These are phyloP conservation scores for Crambe crambe DNA, from an alignment of 37 sponge, comb jelly and placozoan species.

Conservation along the genomic window DNA sequence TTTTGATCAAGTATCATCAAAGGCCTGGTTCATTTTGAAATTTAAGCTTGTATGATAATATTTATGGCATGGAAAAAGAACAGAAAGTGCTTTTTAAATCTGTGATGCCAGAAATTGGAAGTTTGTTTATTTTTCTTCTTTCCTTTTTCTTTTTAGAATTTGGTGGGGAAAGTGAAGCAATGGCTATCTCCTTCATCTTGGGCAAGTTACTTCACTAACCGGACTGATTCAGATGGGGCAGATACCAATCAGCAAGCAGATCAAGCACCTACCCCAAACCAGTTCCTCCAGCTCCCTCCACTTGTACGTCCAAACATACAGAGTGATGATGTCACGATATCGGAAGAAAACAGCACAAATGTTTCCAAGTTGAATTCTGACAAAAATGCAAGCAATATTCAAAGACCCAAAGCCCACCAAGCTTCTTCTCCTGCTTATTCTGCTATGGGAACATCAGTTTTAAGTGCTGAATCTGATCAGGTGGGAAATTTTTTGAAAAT, in stretches of 20 bases:
- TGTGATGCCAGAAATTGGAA: too few species aligned
- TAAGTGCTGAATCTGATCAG: too few species aligned
- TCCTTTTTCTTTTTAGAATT: constrained; percentile 22
- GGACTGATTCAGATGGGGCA: neutral
- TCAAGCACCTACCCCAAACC: neutral
- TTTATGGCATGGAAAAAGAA: too few species aligned
- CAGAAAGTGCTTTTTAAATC: too few species aligned
- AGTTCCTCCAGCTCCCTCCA: neutral
- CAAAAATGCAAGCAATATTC: too few species aligned
- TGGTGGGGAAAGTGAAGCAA: constrained; percentile 43
- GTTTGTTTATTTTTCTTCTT: too few species aligned
- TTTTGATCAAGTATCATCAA: too few species aligned
- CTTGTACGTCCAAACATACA: neutral
- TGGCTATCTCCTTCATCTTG: constrained; percentile 63
- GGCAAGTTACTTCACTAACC: neutral
- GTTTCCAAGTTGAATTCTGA: too few species aligned
- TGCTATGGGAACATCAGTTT: neutral
- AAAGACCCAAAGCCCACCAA: neutral
- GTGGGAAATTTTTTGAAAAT: too few species aligned
- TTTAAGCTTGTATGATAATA: too few species aligned
- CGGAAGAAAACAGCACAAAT: neutral
- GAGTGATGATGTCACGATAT: neutral
- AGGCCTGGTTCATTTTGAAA: too few species aligned
- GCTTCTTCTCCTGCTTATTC: neutral
- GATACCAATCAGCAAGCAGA: neutral